Base-by-base conservation (phyloP, 2,888 invertebrate species). In the Oxytorus armatus region DNA sequence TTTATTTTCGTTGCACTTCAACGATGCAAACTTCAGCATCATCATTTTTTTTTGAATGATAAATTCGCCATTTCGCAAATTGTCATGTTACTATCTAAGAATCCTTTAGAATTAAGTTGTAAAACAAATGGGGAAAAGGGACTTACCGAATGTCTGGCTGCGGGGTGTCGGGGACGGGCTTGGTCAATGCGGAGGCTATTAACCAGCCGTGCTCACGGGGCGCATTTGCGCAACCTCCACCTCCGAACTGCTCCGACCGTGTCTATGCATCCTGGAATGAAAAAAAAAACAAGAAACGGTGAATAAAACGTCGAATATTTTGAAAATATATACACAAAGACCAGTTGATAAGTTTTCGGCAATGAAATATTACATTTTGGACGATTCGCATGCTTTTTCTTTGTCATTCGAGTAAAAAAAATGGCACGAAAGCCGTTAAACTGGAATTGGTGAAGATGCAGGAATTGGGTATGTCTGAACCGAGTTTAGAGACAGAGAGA, bases 201-300 rank as follows among this genome's bases (percentile, higher is more conserved):
- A 90, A 90, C 90, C 90, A 85, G 90, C 90, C 87, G 89, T 90
- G 86, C 87, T 90, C 87, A 90, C 86, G 83, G 89, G 90, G 88
- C 89, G 90, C 90, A 89, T 90, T 87, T 87, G 90, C 89, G 89
- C 90, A 88, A 90, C 89, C 90, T 90, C 90, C 90, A 88, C 88
- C 89, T 87, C 89, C 90, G 86, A 87, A 85, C 89, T 86, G 85
- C 88, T 87, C 87, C 88, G 86, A 84, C 87, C 87, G 86, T 85
- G 90, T 86, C 86, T 90, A 88, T 89, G 88, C 90, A 90, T 90
- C 86, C 90, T 90, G 89, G 25, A 88, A 88, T 55, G 74, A 68
- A 16, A 16, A 29, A 25, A 21, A 25, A 0, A 36, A 36, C n/a
- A n/a, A 29, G 44, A 49, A 25, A 59, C 16, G 11, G 4, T 42